Evolutionary conservation across 1,140 invertebrate genomes (phyloP).

Genomic region (Bombus fervidus): DNA sequence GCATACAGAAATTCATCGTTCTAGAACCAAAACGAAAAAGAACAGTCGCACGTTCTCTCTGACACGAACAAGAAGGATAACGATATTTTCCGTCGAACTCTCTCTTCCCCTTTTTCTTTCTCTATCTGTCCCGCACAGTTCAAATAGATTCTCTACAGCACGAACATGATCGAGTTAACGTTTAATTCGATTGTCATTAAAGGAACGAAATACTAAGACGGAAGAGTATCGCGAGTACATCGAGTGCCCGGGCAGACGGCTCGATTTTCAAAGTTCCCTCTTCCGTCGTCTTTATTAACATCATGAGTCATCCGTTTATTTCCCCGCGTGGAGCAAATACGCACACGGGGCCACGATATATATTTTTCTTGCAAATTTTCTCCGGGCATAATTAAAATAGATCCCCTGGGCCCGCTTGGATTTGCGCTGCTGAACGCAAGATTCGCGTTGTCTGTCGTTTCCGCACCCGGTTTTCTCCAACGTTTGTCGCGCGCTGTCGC

Average conservation of each 20-base stretch:
- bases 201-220: constrained; percentile 9
- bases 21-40: neutral
- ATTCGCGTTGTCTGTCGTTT: neutral
- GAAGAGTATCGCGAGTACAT: neutral
- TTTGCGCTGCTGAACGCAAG: constrained; percentile 6
- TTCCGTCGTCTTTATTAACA: constrained; percentile 32
- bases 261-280: constrained; percentile 13
- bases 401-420: constrained; percentile 34
- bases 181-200: constrained; percentile 24
- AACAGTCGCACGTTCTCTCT: too few species aligned
- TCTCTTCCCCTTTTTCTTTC: neutral
- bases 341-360: constrained; percentile 19
- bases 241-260: neutral
- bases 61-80: neutral
- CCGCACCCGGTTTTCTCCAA: neutral
- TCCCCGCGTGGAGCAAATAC: constrained; percentile 13
- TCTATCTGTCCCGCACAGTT: neutral
- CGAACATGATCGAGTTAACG: neutral
- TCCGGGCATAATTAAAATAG: constrained; percentile 42
- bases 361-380: constrained; percentile 49
- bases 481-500: constrained; percentile 13
- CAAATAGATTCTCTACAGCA: neutral
- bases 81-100: neutral
- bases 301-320: constrained; percentile 41
- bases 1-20: neutral